A percentile compares a stretch with the other conserved stretches of the same genome.
Evolutionary conservation across 2,797 vertebrate genomes (phyloP).

Genomic region (Pseudopleuronectes americanus): DNA sequence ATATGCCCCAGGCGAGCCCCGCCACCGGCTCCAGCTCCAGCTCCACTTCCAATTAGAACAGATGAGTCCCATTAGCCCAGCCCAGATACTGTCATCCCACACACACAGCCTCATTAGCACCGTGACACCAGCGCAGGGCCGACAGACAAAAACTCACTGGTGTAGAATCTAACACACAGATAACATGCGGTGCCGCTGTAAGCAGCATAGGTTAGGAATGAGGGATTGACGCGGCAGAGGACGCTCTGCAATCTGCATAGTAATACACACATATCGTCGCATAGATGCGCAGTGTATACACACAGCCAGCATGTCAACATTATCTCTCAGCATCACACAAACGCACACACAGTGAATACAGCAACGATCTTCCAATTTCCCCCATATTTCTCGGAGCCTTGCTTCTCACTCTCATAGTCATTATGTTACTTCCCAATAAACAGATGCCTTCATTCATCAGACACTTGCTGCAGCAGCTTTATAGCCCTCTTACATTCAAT

Average conservation of each 20-base stretch:
- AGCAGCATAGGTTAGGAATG: slow-evolving; percentile 60
- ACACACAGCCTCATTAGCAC: slow-evolving; percentile 78
- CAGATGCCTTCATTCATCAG: slow-evolving; percentile 75
- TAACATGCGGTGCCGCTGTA: slow-evolving; percentile 64
- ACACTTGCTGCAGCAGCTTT: slow-evolving; percentile 59
- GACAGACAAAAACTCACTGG: slow-evolving; percentile 72
- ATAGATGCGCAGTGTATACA: slow-evolving; percentile 68
- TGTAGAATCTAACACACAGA: slow-evolving; percentile 78
- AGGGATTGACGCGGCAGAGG: slow-evolving; percentile 61
- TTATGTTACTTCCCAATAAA: slow-evolving; percentile 73
- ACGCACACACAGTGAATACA: slow-evolving; percentile 58
- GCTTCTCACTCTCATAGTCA: slow-evolving; percentile 55
- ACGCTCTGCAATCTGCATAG: slow-evolving; percentile 68
- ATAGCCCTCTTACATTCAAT: slow-evolving; percentile 62
- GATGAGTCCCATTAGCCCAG: slow-evolving; percentile 85
- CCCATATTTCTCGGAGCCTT: slow-evolving; percentile 54
- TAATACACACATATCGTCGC: slow-evolving; percentile 73
- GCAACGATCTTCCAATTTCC: slow-evolving; percentile 69
- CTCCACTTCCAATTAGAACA: slow-evolving; percentile 83
- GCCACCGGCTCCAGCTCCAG: slow-evolving; percentile 71
- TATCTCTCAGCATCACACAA: slow-evolving; percentile 49
- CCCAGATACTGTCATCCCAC: slow-evolving; percentile 81
- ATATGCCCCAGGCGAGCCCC: slow-evolving; percentile 85
- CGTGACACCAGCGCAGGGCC: slow-evolving; percentile 67
- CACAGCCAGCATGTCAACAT: slow-evolving; percentile 61